Percentiles rank a stretch among this genome's conserved stretches.
phyloP scores from a whole-genome alignment of 2,888 invertebrate species.

The Meteorus colon region DNA sequence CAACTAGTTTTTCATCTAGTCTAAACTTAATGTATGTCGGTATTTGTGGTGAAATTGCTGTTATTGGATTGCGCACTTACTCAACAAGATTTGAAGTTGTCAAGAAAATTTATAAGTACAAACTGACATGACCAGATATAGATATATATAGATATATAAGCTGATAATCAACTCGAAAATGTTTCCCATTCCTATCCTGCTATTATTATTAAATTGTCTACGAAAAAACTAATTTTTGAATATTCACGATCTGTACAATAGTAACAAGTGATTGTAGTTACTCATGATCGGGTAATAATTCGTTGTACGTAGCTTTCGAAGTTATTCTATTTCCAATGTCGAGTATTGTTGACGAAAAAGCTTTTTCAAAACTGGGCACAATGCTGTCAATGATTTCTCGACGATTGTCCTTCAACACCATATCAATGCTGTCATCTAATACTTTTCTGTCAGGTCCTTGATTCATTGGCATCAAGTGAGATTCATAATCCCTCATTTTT shows the following conservation, averaged over 20 bases:
- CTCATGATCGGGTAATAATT: constrained; percentile 67
- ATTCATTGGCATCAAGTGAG: constrained; percentile 51
- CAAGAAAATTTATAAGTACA: too few relatives aligned
- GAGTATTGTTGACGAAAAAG: constrained; percentile 62
- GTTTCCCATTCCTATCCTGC: too few relatives aligned
- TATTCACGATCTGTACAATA: background rate
- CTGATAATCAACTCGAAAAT: too few relatives aligned
- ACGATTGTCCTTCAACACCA: constrained; percentile 59
- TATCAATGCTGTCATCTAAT: constrained; percentile 55
- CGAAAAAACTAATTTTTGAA: background rate
- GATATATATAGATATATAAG: too few relatives aligned
- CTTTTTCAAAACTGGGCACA: constrained; percentile 66
- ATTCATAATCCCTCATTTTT: constrained; percentile 53
- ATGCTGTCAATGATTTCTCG: constrained; percentile 64
- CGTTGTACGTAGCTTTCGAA: constrained; percentile 57
- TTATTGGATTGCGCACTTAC: too few relatives aligned
- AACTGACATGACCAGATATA: too few relatives aligned
- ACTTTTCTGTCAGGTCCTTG: constrained; percentile 47
- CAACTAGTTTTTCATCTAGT: too few relatives aligned
- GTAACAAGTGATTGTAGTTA: constrained; percentile 40
- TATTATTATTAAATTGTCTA: background rate
- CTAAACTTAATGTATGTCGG: too few relatives aligned
- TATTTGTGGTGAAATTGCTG: too few relatives aligned
- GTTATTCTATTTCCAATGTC: constrained; percentile 62
- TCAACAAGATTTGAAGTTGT: too few relatives aligned